Percentiles rank a stretch among this genome's conserved stretches.
Evolutionary conservation across 1,140 invertebrate species (phyloP).

Genomic region (Palaemon carinicauda): DNA sequence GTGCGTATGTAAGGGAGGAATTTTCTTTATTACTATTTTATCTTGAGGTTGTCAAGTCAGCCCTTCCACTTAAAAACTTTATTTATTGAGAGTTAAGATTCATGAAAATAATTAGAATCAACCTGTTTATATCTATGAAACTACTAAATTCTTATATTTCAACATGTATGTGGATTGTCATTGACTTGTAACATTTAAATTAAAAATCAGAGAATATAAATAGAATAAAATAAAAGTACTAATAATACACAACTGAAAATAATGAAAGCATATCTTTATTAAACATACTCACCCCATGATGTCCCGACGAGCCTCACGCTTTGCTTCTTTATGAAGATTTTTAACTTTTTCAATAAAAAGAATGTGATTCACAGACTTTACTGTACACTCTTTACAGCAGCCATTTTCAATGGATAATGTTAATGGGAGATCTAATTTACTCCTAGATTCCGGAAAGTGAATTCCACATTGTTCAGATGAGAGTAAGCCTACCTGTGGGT

Average conservation of each 20-base stretch:
- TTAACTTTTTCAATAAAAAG: constrained; percentile 51
- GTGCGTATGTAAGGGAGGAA: too few relatives aligned
- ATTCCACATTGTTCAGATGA: constrained; percentile 43
- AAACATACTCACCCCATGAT: constrained; percentile 26
- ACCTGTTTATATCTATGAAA: too few relatives aligned
- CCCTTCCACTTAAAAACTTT: too few relatives aligned
- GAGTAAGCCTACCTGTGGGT: constrained; percentile 21
- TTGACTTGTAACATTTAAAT: too few relatives aligned
- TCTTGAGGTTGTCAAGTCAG: too few relatives aligned
- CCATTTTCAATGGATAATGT: constrained; percentile 18
- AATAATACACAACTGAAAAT: too few relatives aligned
- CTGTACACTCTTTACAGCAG: constrained; percentile 50
- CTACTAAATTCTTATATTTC: too few relatives aligned
- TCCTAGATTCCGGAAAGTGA: constrained; percentile 34
- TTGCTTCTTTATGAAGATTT: constrained; percentile 49
- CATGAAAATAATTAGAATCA: too few relatives aligned
- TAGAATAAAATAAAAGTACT: neutral
- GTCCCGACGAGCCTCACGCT: constrained; percentile 44
- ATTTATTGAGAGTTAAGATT: too few relatives aligned
- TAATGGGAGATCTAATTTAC: constrained; percentile 19
- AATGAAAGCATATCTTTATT: too few relatives aligned
- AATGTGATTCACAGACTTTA: constrained; percentile 46
- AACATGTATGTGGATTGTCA: too few relatives aligned
- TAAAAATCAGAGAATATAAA: neutral
- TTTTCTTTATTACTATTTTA: too few relatives aligned